Evolutionary conservation across 2,797 vertebrate genomes (phyloP), one percentile per base, ranked within the genome.

Genomic region (Carcharodon carcharias): DNA sequence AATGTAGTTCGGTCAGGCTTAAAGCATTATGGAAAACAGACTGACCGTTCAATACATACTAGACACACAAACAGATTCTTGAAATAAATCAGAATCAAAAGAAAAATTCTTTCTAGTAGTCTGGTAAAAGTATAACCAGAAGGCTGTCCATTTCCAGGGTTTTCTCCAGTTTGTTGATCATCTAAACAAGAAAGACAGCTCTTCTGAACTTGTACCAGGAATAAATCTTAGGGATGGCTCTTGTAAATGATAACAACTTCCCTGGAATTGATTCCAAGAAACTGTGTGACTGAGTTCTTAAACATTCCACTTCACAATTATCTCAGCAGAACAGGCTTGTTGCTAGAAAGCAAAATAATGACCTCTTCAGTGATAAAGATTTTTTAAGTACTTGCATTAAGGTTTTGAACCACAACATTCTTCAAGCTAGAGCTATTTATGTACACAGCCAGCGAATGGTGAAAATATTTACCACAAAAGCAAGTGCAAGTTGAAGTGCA

Each of bases 221-320:
- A 96, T 65, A 96, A 96, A 96, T 96, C 35, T 67, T 93, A 40
- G 96, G 23, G 65, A 89, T 71, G 96, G 85, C 73, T 96, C 18
- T 80, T 71, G 93, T 28, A 54, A 96, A 96, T 96, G 96, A 96
- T 54, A 40, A 88, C 65, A 96, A 73, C 96, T 80, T 95, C 96
- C 96, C 9, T n/a, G 54, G 0, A 97, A 96, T 95, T 0, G 31
- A 96, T 96, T 92, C 94, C 56, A 97, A 96, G 96, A 97, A 97
- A 97, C 0, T 0, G 54, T 96, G 82, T 28, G 96, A 0, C 31
- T 96, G 96, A n/a, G 18, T 96, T 95, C 96, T 96, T 96, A 96
- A 95, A 96, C 67, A 96, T 97, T 96, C 89, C 71, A 96, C 69
- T 97, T 96, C 92, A 96, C 58, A 58, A 77, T 82, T 80, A 96